Conservation (phyloP, 2,113 vertebrate species). For the Megaceryle maxima region DNA sequence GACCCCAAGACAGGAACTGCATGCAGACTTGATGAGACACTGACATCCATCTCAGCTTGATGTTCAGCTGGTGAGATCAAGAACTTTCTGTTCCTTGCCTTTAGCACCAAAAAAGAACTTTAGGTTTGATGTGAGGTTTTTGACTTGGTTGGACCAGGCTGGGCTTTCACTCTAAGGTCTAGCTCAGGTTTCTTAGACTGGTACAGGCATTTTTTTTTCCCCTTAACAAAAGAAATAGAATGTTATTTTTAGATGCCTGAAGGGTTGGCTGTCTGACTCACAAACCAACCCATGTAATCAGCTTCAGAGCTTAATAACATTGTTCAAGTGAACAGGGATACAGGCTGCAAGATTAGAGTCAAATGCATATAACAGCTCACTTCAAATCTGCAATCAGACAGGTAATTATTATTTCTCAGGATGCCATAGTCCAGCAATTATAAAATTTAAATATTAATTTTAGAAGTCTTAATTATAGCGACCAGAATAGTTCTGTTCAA, state of each 20-base stretch:
- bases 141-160: neutral
- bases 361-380: conserved; percentile 24
- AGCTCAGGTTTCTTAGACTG: neutral
- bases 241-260: conserved; percentile 68
- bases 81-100: neutral
- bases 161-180: conserved; percentile 34
- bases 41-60: neutral
- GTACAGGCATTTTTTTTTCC: neutral
- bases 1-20: neutral
- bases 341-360: conserved; percentile 19
- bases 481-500: conserved; percentile 48
- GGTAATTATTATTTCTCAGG: conserved; percentile 67
- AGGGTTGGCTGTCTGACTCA: conserved; percentile 44
- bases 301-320: conserved; percentile 64
- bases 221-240: conserved; percentile 24
- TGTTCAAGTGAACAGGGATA: conserved; percentile 31
- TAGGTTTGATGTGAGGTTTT: neutral
- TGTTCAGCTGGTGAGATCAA: neutral
- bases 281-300: conserved; percentile 66
- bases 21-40: neutral
- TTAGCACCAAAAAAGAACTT: neutral
- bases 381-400: conserved; percentile 53
- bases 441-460: conserved; percentile 72
- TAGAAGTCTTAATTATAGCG: conserved; percentile 65
- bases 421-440: conserved; percentile 53